Evolutionary conservation across 2,113 vertebrate species (phyloP).

Genomic region (Phalacrocorax brasilianus): DNA sequence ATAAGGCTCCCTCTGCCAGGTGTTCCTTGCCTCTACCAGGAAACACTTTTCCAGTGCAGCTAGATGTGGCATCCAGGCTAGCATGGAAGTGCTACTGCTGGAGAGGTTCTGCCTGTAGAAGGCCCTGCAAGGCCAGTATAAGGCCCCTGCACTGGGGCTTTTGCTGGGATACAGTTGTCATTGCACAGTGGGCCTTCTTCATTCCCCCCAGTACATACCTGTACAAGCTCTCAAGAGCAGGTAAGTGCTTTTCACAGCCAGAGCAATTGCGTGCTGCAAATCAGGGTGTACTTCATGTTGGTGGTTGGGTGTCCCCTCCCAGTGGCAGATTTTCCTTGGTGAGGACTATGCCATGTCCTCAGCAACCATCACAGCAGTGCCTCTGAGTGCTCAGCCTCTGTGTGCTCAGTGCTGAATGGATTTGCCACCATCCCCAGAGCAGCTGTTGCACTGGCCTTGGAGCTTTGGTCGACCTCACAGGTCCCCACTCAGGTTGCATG

Average conservation of each 20-base stretch:
- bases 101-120: neutral
- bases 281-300: neutral
- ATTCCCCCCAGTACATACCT: neutral
- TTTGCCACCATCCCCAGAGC: neutral
- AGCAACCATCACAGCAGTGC: neutral
- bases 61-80: neutral
- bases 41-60: neutral
- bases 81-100: neutral
- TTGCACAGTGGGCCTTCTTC: neutral
- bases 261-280: neutral
- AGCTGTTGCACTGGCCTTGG: neutral
- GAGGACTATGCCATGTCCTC: neutral
- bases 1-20: neutral
- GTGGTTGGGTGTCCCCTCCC: neutral
- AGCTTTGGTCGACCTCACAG: neutral
- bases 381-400: neutral
- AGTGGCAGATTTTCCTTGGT: neutral
- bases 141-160: neutral
- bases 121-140: neutral
- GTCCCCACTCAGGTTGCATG: neutral
- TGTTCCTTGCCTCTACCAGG: neutral
- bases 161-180: neutral
- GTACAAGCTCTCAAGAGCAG: neutral
- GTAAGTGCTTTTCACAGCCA: neutral
- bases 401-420: neutral